Conservation (phyloP, 1,140 invertebrate genomes). For the Leptoteleia sp. region DNA sequence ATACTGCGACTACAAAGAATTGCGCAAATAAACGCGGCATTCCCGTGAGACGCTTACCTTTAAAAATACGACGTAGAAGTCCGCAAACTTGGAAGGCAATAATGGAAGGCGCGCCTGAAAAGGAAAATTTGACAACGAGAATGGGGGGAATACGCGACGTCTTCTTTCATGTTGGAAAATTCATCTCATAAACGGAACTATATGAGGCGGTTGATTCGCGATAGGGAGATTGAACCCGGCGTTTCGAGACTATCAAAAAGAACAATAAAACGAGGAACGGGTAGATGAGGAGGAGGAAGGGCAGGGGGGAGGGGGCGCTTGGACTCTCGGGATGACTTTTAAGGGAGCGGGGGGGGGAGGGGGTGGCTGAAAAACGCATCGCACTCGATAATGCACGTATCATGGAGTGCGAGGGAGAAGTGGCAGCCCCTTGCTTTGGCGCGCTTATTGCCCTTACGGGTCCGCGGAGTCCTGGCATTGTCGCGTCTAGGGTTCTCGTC, state of each 20-base stretch:
- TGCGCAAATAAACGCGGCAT: too few species aligned
- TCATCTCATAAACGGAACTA: slow-evolving; percentile 29
- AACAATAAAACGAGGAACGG: slow-evolving; percentile 56
- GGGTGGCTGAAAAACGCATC: slow-evolving; percentile 61
- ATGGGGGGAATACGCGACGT: slow-evolving; percentile 12
- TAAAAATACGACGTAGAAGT: slow-evolving; percentile 12
- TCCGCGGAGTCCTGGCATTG: slow-evolving; percentile 66
- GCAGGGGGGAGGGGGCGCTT: too few species aligned
- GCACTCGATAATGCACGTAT: slow-evolving; percentile 62
- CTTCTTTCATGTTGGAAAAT: slow-evolving; percentile 37
- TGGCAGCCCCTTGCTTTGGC: slow-evolving; percentile 48
- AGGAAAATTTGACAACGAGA: slow-evolving; percentile 32
- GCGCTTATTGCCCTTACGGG: slow-evolving; percentile 70
- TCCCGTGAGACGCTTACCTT: too few species aligned
- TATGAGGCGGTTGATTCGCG: slow-evolving; percentile 9
- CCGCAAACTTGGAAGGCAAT: slow-evolving; percentile 16
- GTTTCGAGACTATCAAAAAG: slow-evolving; percentile 32
- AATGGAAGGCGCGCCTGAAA: slow-evolving; percentile 1
- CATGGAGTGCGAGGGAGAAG: slow-evolving; percentile 58
- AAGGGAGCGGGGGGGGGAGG: background rate
- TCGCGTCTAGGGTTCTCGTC: slow-evolving; percentile 70
- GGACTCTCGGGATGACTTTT: slow-evolving; percentile 1
- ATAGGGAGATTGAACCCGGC: background rate
- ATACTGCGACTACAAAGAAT: too few species aligned
- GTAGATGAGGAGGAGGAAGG: too few species aligned